Evolutionary conservation across 35 echinoderm and acorn worm genomes (phyloP).

Genomic region (Ophiothrix spiculata): DNA sequence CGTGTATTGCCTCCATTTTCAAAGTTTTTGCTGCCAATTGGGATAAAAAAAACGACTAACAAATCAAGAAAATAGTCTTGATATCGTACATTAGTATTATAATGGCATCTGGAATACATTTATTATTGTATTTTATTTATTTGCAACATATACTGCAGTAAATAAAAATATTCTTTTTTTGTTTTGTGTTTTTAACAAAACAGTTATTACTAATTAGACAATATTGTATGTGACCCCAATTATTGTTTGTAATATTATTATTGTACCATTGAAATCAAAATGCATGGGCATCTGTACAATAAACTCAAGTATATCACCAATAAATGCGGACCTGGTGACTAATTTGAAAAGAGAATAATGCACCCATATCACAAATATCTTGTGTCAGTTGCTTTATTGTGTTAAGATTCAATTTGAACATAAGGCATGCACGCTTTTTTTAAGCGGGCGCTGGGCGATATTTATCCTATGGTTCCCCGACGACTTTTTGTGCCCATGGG

Average conservation of each 20-base stretch:
- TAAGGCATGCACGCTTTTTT: neutral
- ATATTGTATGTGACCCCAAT: neutral
- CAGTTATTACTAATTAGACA: neutral
- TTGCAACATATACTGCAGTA: neutral
- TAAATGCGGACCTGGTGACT: neutral
- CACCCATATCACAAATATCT: neutral
- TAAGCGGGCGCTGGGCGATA: neutral
- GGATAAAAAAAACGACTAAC: too few relatives aligned
- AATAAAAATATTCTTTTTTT: neutral
- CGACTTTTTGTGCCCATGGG: neutral
- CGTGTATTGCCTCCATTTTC: too few relatives aligned
- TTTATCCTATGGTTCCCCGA: too few relatives aligned
- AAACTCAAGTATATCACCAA: neutral
- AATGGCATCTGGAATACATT: too few relatives aligned
- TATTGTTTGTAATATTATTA: neutral
- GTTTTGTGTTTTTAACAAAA: neutral
- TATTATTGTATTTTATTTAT: conserved; percentile 9
- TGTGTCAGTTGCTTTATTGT: neutral
- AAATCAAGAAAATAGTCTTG: too few relatives aligned
- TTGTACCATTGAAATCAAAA: neutral
- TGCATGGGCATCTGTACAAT: conserved; percentile 11
- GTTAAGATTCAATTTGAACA: neutral
- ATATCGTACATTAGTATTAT: too few relatives aligned
- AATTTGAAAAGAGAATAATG: neutral
- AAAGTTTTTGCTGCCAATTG: too few relatives aligned